These are phyloP conservation scores for Ibycter americanus DNA, from an alignment of 2,797 vertebrate species.

Conservation along the genomic window DNA sequence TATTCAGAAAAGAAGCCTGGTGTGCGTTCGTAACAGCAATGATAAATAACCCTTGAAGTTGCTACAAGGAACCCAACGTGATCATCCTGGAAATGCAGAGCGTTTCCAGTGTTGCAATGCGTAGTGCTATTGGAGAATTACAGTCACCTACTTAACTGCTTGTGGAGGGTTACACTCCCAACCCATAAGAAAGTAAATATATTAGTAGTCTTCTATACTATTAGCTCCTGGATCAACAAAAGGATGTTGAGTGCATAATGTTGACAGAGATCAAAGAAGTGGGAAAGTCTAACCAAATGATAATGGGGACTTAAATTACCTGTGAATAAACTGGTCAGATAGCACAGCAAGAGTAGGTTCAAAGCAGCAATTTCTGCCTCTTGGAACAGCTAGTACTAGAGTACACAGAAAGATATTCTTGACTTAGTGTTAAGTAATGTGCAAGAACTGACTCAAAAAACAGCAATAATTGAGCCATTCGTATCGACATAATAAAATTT, in stretches of 20 bases:
- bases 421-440: background rate
- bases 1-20: background rate
- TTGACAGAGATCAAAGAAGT: conserved; percentile 67
- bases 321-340: conserved; percentile 54
- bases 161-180: background rate
- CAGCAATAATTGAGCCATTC: background rate
- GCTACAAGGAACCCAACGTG: fast-evolving
- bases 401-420: conserved; percentile 8
- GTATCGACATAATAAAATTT: background rate
- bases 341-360: conserved; percentile 26
- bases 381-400: conserved; percentile 25
- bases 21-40: background rate
- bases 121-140: background rate
- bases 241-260: conserved; percentile 38
- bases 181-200: conserved; percentile 29
- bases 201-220: background rate
- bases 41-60: background rate
- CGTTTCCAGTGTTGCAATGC: background rate
- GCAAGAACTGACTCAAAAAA: background rate
- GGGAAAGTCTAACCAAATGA: conserved; percentile 45
- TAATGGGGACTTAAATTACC: conserved; percentile 49
- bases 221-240: conserved; percentile 31
- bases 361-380: conserved; percentile 46
- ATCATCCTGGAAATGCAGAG: background rate
- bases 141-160: background rate